Conservation (phyloP, 2,888 invertebrate species). For the Drosophila mimica region DNA sequence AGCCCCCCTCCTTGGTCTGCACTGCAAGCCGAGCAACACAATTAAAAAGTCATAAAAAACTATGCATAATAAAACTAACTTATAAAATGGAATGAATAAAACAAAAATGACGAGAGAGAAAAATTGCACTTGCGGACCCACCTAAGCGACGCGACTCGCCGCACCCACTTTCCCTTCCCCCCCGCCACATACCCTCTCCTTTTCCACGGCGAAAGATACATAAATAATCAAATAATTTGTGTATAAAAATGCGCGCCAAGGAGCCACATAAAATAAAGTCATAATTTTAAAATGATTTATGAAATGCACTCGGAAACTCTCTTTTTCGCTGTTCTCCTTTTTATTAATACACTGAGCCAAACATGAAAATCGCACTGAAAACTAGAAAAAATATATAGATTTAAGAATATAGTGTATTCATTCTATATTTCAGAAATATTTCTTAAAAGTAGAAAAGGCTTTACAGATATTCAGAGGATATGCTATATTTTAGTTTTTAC, state of each 20-base stretch:
- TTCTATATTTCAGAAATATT: not conserved
- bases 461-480: not conserved
- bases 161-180: constrained; percentile 35
- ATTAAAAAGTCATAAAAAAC: constrained; percentile 69
- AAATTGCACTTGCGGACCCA: constrained; percentile 37
- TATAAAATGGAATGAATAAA: constrained; percentile 16
- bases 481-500: too few relatives aligned
- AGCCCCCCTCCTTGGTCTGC: not conserved
- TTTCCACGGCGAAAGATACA: constrained; percentile 41
- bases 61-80: constrained; percentile 40
- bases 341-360: not conserved
- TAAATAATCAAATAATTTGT: constrained; percentile 73
- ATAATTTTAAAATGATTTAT: constrained; percentile 78
- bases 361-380: rapidly evolving
- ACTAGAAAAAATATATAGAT: not conserved
- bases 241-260: constrained; percentile 69
- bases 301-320: constrained; percentile 58
- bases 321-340: constrained; percentile 23
- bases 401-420: rapidly evolving
- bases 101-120: constrained; percentile 5
- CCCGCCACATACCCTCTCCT: not conserved
- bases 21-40: constrained; percentile 32
- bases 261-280: constrained; percentile 72
- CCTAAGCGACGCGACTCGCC: constrained; percentile 41
- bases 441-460: not conserved